Evolutionary conservation across 2,888 invertebrate genomes (phyloP), one percentile per base, ranked within the genome.

Genomic region (Hyalella azteca): DNA sequence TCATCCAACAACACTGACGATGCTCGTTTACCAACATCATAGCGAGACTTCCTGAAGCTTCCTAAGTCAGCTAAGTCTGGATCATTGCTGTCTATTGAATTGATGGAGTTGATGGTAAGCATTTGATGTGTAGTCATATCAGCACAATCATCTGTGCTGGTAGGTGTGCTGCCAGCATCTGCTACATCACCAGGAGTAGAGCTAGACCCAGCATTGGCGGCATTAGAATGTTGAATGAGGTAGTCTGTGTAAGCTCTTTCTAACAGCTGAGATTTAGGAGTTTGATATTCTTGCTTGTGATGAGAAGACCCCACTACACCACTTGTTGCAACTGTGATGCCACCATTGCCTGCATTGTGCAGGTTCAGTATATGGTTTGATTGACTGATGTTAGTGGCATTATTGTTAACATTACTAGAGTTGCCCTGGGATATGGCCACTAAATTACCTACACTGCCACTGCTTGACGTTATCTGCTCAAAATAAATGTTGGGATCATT

Each of bases 401-500:
- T 73, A n/a, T 26, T 45, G 22, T n/a, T 54, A 1, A n/a, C 39
- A 32, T 77, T 54, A 22, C 19, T 40, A 2, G 54, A 49, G 26
- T 40, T 54, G 13, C 26, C 39, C 4, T 11, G 39, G 36, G 45
- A 19, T 22, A 39, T 36, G n/a, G 39, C 39, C 9, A 26, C 26
- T 22, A 77, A 15, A 19, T 59, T 49, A 49, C 50, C 45, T 15
- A 54, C 39, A 32, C 39, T 22, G 19, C 80, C 73, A 29, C 80
- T 83, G 32, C 77, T 80, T 7, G 83, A 79, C 41, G 81, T 78
- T 15, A 83, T 83, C 7, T 81, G 81, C 59, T 83, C 83, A 81
- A 83, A 83, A 54, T 83, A 83, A 29, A 83, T 83, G 45, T 77
- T 60, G 22, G 81, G 77, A 77, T 83, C 83, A 50, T 77, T 83